Base-by-base conservation (phyloP, 2,797 vertebrate species). In the Hemitrygon akajei region DNA sequence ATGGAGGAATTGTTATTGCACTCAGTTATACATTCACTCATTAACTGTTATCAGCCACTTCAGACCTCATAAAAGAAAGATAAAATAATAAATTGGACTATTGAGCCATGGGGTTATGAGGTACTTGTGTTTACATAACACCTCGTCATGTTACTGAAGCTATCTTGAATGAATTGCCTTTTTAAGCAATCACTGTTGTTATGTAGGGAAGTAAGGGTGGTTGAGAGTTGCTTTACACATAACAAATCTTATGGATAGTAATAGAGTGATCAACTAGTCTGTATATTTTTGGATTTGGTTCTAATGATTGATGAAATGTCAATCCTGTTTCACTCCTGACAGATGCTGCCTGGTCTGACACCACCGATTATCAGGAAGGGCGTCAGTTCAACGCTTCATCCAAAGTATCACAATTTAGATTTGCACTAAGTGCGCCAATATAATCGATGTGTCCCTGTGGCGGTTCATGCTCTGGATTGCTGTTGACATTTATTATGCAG, bases 41-140 rank as follows among this genome's bases (percentile, higher is more conserved):
- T 63, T 66, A 56, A 86, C 34, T 30, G 56, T 89, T 69, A 69
- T 89, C n/a, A 69, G 34, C 47, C 60, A 89, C 60, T 69, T 89
- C 86, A 89, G 60, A 69, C 18, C 86, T 37, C 60, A 69, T 89
- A 89, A 89, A 89, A 69, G 86, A 69, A 66, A 69, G 66, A 89
- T 2, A 89, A 69, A 69, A 89, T 69, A 89, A 89, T 69, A 34
- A 66, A 89, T 16, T 37, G n/a, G n/a, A 22, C n/a, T 34, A 34
- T 20, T 89, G 63, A 69, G 86, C 86, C 20, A n/a, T 37, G 60
- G 86, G 20, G n/a, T 60, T 60, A 60, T 30, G 56, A 30, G 82
- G 27, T 86, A 14, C 82, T 89, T 89, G 60, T 34, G 66, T 89
- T 89, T 69, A 89, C n/a, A 69, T 66, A 37, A 20, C 16, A 66